Evolutionary conservation across 2,113 vertebrate genomes (phyloP), one percentile per base, ranked within the genome.

Genomic region (Crocuta crocuta): DNA sequence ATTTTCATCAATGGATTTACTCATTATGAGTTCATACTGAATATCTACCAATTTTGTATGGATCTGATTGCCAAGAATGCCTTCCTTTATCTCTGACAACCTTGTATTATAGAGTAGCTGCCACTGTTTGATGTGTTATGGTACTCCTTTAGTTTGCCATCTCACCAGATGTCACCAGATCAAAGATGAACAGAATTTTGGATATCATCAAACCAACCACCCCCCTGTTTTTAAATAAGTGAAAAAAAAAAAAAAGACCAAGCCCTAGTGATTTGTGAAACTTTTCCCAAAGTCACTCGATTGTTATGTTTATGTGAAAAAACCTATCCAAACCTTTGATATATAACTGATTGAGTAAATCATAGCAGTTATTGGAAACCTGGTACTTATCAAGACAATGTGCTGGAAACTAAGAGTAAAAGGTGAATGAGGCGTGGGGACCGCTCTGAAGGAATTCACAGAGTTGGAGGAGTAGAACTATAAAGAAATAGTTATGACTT

Each of bases 231-330:
- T 66, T 45, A 23, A 48, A 66, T 39, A 61, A 55, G 9, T 23
- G 71, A 86, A 33, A 76, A 78, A 31, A 19, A 63, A 50, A 50
- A 50, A n/a, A n/a, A 65, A 94, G 45, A 81, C 13, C 3, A 65
- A 84, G 12, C 79, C 58, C 45, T 11, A 79, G 33, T 80, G 23
- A 83, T 61, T 35, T 88, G 55, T 79, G 92, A 68, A 88, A 84
- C 8, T 55, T 84, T 68, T 11, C 33, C 19, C 3, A 15, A 71
- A 68, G 48, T 55, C 10, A 45, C 39, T 79, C 39, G 74, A 19
- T 73, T 91, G 45, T 73, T 23, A 68, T 70, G 50, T 89, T 91
- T 86, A 81, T 90, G 73, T 89, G 95, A 79, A 81, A 80, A 12
- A n/a, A 43, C 43, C 33, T 61, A 23, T 71, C 21, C 70, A 84